phyloP scores from a whole-genome alignment of 2,888 invertebrate genomes.

The Orthosia cruda region DNA sequence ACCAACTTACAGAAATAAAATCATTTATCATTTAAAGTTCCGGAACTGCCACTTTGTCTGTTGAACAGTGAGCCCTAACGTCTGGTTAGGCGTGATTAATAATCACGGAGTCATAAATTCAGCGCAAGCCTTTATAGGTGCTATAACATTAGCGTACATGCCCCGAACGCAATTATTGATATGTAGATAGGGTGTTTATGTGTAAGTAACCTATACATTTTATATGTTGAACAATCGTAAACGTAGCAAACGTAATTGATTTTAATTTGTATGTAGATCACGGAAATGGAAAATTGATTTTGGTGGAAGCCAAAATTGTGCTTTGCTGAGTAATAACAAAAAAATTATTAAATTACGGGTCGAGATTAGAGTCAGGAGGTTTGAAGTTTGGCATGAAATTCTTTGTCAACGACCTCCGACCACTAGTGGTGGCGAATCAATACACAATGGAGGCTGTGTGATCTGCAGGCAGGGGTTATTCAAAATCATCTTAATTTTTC shows the following conservation, averaged over 20 bases:
- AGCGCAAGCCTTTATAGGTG: slow-evolving; percentile 27
- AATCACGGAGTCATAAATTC: slow-evolving; percentile 43
- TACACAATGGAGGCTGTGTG: slow-evolving; percentile 47
- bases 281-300: slow-evolving; percentile 36
- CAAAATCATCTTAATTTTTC: no score
- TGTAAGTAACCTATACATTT: slow-evolving; percentile 15
- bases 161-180: slow-evolving; percentile 38
- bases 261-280: slow-evolving; percentile 34
- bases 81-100: slow-evolving; percentile 50
- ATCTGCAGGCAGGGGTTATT: slow-evolving; percentile 37
- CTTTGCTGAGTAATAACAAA: slow-evolving; percentile 26
- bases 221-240: slow-evolving; percentile 25
- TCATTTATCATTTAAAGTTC: slow-evolving; percentile 43
- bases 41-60: slow-evolving; percentile 33
- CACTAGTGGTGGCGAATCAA: slow-evolving; percentile 53
- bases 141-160: slow-evolving; percentile 40
- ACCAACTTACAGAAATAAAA: no score
- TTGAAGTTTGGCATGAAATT: slow-evolving; percentile 29
- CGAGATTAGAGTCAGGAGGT: slow-evolving; percentile 4
- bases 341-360: slow-evolving; percentile 38
- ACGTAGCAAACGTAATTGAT: slow-evolving; percentile 19
- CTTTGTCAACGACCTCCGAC: slow-evolving; percentile 3
- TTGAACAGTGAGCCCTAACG: slow-evolving; percentile 16
- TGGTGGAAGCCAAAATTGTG: slow-evolving; percentile 21
- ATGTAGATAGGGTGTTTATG: slow-evolving; percentile 27